A percentile compares a stretch with the other conserved stretches of the same genome.
Evolutionary conservation across 2,113 vertebrate species (phyloP).

Genomic region (Ceratotherium simum): DNA sequence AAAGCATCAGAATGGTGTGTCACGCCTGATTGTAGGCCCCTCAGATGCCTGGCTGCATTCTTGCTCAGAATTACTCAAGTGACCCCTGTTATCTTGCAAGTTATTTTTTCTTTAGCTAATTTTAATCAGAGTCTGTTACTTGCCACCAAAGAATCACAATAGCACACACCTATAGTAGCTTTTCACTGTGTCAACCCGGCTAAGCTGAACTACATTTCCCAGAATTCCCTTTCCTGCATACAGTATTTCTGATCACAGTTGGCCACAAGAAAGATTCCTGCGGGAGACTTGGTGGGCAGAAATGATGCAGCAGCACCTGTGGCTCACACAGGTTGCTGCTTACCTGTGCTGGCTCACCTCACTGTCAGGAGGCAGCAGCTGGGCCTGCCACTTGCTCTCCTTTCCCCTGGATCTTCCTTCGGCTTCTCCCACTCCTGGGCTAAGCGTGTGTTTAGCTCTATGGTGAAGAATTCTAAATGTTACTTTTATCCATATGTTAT

Average conservation of each 20-base stretch:
- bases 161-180: not conserved
- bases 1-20: not conserved
- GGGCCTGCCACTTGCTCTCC: not conserved
- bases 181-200: not conserved
- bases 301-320: not conserved
- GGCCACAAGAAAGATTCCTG: not conserved
- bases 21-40: not conserved
- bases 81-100: not conserved
- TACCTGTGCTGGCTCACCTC: not conserved
- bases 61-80: not conserved
- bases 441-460: not conserved
- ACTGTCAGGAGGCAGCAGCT: not conserved
- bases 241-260: not conserved
- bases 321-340: not conserved
- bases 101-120: not conserved
- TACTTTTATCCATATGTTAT: conserved; percentile 8
- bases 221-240: not conserved
- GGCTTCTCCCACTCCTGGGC: not conserved
- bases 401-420: not conserved
- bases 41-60: not conserved
- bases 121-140: not conserved
- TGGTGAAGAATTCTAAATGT: conserved; percentile 30
- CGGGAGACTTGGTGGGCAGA: not conserved
- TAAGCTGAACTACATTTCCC: not conserved
- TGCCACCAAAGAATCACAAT: not conserved